Evolutionary conservation across 2,797 vertebrate species (phyloP).

Genomic region (Eospalax fontanierii): DNA sequence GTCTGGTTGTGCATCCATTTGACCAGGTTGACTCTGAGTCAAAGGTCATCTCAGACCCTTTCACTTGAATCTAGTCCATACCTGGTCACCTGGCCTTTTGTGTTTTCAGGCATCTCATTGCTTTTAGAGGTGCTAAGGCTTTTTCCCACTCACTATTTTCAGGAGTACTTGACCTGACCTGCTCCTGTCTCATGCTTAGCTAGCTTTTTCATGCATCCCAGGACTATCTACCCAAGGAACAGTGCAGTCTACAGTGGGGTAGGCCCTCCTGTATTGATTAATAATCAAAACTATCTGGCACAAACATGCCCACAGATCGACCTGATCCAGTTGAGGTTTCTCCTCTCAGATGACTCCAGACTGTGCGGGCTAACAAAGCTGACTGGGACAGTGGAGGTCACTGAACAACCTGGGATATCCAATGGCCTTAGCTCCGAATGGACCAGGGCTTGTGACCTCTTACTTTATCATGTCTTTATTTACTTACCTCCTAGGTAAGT

Average conservation of each 20-base stretch:
- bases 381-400: not conserved
- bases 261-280: not conserved
- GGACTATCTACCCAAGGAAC: not conserved
- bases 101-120: not conserved
- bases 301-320: too few relatives aligned
- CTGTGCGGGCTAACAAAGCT: not conserved
- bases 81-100: too few relatives aligned
- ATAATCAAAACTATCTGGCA: not conserved
- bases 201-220: not conserved
- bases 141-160: not conserved
- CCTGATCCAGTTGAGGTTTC: not conserved
- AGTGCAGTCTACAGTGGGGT: too few relatives aligned
- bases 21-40: not conserved
- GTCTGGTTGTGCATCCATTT: not conserved
- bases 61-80: not conserved
- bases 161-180: not conserved
- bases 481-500: not conserved
- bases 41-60: not conserved
- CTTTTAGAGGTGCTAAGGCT: not conserved
- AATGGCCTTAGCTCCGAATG: not conserved
- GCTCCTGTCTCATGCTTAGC: not conserved
- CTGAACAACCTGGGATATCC: not conserved
- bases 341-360: not conserved
- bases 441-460: not conserved
- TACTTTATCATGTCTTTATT: not conserved